These are phyloP conservation scores for Acestrorhynchus altus DNA, from an alignment of 2,797 vertebrate genomes.

Conservation along the genomic window DNA sequence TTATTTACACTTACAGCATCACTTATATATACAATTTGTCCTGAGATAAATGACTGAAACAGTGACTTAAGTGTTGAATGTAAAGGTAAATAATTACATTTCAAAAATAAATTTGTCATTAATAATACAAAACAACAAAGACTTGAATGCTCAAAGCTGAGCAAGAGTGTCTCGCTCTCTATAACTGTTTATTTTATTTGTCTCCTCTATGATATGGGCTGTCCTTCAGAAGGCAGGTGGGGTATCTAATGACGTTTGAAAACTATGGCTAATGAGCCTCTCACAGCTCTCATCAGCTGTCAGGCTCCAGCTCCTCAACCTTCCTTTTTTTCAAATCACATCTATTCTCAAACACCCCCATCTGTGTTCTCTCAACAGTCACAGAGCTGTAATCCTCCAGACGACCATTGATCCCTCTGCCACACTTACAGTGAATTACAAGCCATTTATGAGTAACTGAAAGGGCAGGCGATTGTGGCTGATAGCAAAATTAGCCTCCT, in stretches of 20 bases:
- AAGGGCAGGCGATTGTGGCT: constrained; percentile 33
- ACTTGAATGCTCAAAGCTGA: too few relatives aligned
- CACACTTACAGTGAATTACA: constrained; percentile 44
- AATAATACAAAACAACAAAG: too few relatives aligned
- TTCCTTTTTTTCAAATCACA: not conserved
- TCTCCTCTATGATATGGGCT: not conserved
- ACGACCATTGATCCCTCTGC: constrained; percentile 26
- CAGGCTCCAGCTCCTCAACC: not conserved
- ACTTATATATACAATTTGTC: too few relatives aligned
- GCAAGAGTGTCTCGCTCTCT: too few relatives aligned
- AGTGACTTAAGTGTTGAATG: too few relatives aligned
- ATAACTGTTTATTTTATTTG: too few relatives aligned
- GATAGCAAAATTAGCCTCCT: constrained; percentile 28
- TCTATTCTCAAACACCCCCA: constrained; percentile 2
- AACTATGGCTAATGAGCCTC: not conserved
- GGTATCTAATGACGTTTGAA: not conserved
- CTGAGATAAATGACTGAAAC: too few relatives aligned
- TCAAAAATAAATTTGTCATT: too few relatives aligned
- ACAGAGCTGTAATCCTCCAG: constrained; percentile 11
- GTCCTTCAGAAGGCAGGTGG: not conserved
- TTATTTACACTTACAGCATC: too few relatives aligned
- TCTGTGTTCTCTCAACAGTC: constrained; percentile 15
- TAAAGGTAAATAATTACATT: too few relatives aligned
- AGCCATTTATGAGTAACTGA: constrained; percentile 31
- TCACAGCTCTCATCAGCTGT: not conserved